Evolutionary conservation across 2,888 invertebrate genomes (phyloP), one percentile per base, ranked within the genome.

Genomic region (Trissolcus brochymenae): DNA sequence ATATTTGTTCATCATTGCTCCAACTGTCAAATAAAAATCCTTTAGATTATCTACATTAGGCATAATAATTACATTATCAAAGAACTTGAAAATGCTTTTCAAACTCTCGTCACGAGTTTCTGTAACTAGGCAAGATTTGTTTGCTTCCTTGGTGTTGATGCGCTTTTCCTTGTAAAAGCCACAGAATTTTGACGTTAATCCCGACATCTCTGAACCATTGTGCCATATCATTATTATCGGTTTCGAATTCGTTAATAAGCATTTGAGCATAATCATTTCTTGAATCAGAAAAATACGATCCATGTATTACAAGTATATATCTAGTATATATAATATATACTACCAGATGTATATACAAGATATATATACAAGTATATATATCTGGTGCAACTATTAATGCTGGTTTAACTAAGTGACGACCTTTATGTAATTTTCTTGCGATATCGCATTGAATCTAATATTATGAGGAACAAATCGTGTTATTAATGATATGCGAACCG

Each of bases 1-100:
- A 70, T 74, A 79, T 53, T 53, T 56, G 43, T 79, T 77, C 53
- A 79, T 71, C 1, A 77, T 54, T 2, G 54, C 79, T 21, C 71
- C 70, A 56, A 64, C 74, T 35, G 71, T 79, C 1, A 46, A 43
- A 40, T 62, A 68, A 41, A 57, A 71, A 25, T 50, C 57, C 16
- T 21, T 66, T 1, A 62, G 51, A 53, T 41, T 4, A 7, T 57
- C 41, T 1, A 53, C 35, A 35, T 67, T 59, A 21, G 41, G 43
- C 55, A 56, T 59, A 19, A 14, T 16, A 21, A 66, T 66, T n/a
- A 40, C 57, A 54, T 71, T 59, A 9, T 11, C 51, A 16, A 73
- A 54, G 29, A 78, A 75, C 55, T 72, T 78, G 41, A 71, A 64
- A 53, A 75, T 65, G 14, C 14, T 54, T 59, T 76, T 66, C 9